Percentiles rank a stretch among this genome's conserved stretches.
phyloP scores from a whole-genome alignment of 2,113 vertebrate species.

The Polypterus bichir region DNA sequence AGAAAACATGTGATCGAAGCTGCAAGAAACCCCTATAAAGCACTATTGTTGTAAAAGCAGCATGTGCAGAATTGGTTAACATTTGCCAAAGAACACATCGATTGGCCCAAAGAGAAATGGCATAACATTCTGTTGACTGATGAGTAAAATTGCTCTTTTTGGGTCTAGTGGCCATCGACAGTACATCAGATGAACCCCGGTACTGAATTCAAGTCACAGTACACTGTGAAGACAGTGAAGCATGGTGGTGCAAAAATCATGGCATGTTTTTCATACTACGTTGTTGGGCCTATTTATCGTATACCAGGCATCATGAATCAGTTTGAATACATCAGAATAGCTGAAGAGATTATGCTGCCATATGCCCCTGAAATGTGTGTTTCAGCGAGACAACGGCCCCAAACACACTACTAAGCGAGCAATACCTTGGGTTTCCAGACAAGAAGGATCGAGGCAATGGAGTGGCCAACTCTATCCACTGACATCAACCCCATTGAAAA shows the following conservation, averaged over 20 bases:
- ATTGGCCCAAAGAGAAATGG: constrained; percentile 17
- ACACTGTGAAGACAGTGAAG: constrained; percentile 12
- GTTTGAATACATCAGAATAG: constrained; percentile 12
- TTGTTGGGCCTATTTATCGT: constrained; percentile 14
- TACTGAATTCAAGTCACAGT: constrained; percentile 21
- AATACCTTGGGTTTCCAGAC: too few species aligned
- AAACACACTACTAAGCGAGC: too few species aligned
- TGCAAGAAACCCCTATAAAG: constrained; percentile 14
- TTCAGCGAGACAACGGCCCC: too few species aligned
- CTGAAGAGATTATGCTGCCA: constrained; percentile 4
- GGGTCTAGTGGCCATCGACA: constrained; percentile 13
- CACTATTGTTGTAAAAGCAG: constrained; percentile 9
- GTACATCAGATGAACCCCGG: constrained; percentile 14
- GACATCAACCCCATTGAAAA: constrained; percentile 15
- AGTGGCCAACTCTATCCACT: too few species aligned
- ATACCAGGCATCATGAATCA: constrained; percentile 14
- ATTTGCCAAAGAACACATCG: constrained; percentile 16
- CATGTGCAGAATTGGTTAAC: too few species aligned
- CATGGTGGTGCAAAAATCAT: constrained; percentile 16
- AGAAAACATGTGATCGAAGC: constrained; percentile 9
- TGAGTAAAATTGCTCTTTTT: constrained; percentile 5
- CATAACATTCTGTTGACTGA: constrained; percentile 15
- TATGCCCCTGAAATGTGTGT: constrained; percentile 1
- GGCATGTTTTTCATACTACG: constrained; percentile 11
- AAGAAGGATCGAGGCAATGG: too few species aligned